phyloP scores from a whole-genome alignment of 2,113 vertebrate species.

The Lanius ludovicianus region DNA sequence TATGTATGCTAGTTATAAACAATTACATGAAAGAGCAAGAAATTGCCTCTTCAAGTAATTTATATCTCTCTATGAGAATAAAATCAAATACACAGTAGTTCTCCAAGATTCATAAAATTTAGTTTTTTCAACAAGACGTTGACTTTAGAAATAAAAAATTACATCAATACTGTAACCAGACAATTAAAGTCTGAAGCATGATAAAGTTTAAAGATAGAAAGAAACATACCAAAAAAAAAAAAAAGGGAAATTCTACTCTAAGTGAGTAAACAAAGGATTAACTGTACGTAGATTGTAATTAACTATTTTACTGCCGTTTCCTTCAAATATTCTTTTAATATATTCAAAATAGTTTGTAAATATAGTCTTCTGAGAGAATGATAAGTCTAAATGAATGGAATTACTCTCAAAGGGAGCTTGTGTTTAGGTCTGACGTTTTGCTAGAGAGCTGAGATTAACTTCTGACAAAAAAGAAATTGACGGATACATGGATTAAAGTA shows the following conservation, averaged over 20 bases:
- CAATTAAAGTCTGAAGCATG: neutral
- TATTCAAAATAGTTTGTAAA: neutral
- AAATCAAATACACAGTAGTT: neutral
- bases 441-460: neutral
- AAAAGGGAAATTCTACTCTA: neutral
- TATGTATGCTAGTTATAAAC: neutral
- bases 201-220: slow-evolving; percentile 33
- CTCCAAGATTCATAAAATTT: neutral
- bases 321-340: neutral
- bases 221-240: neutral
- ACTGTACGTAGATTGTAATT: neutral
- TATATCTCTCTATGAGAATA: neutral
- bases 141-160: neutral
- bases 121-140: neutral
- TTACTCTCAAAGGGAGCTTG: neutral
- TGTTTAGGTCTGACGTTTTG: neutral
- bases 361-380: neutral
- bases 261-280: neutral
- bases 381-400: neutral
- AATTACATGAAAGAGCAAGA: neutral
- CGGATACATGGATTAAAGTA: neutral
- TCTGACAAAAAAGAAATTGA: neutral
- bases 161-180: neutral
- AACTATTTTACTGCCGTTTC: neutral
- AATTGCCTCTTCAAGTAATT: neutral